A percentile compares a stretch with the other conserved stretches of the same genome.
These are phyloP conservation scores for Typhlichthys eigenmanni DNA, from an alignment of 2,797 vertebrate species.

Conservation along the genomic window DNA sequence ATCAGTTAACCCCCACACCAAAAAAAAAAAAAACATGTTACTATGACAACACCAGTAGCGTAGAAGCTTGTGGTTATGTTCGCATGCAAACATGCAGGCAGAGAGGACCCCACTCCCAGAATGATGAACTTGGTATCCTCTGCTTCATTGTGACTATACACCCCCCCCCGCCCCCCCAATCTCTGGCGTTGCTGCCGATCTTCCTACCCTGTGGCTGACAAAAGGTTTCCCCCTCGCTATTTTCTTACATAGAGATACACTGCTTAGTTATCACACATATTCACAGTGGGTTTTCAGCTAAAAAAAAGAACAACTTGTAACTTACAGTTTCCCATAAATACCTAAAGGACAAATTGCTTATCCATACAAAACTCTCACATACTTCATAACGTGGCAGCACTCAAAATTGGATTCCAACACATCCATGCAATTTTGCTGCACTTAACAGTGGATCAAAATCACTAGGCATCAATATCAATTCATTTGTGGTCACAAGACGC, in stretches of 20 bases:
- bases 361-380: too few species aligned
- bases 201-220: conserved; percentile 4
- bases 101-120: neutral
- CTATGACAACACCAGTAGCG: conserved; percentile 58
- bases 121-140: neutral
- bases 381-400: too few species aligned
- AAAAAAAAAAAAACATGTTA: conserved; percentile 43
- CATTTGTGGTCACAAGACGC: too few species aligned
- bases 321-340: too few species aligned
- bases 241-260: conserved; percentile 20
- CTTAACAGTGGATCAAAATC: too few species aligned
- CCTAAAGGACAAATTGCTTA: too few species aligned
- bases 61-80: conserved; percentile 6
- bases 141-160: neutral
- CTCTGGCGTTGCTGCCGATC: neutral
- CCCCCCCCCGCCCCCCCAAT: conserved; percentile 10
- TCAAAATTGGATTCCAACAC: too few species aligned
- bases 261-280: neutral
- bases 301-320: too few species aligned
- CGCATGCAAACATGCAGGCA: neutral
- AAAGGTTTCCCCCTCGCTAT: conserved; percentile 25
- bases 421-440: too few species aligned
- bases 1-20: conserved; percentile 21
- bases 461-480: too few species aligned
- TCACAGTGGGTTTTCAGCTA: neutral